These are phyloP conservation scores for Torymus aiolomorphi DNA, from an alignment of 2,888 invertebrate species.

Conservation along the genomic window DNA sequence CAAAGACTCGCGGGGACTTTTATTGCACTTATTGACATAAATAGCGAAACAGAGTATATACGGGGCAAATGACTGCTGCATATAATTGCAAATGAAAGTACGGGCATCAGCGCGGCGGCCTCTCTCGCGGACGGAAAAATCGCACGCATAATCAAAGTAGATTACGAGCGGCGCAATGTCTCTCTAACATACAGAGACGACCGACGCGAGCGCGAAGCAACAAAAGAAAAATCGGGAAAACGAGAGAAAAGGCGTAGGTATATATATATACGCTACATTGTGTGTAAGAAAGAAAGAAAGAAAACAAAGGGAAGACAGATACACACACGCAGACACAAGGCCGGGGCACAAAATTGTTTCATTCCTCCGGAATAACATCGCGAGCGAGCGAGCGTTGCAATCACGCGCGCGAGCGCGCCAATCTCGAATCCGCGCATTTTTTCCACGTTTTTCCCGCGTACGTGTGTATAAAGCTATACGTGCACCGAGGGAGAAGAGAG, in stretches of 20 bases:
- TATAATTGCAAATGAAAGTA: conserved; percentile 52
- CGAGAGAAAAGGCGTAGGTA: too few relatives aligned
- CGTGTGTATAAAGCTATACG: neutral
- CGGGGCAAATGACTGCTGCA: conserved; percentile 50
- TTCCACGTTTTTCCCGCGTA: conserved; percentile 13
- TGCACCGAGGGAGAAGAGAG: neutral
- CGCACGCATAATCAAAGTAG: conserved; percentile 50
- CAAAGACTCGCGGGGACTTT: neutral
- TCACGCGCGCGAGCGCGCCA: conserved; percentile 44
- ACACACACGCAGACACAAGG: conserved; percentile 17
- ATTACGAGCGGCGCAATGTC: conserved; percentile 19
- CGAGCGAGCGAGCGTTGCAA: conserved; percentile 25
- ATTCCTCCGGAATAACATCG: conserved; percentile 43
- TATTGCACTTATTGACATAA: conserved; percentile 28
- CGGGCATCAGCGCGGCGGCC: neutral
- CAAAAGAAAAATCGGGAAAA: too few relatives aligned
- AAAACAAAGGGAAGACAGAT: conserved; percentile 38
- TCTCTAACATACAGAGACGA: neutral
- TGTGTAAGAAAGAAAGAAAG: too few relatives aligned
- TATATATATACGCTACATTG: too few relatives aligned
- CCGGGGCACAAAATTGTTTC: conserved; percentile 41
- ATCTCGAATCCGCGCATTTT: conserved; percentile 34
- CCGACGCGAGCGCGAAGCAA: too few relatives aligned
- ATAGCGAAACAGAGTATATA: conserved; percentile 33
- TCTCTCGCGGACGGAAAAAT: conserved; percentile 6